phyloP scores from a whole-genome alignment of 2,797 vertebrate species.

The Eurystomus glaucurus region DNA sequence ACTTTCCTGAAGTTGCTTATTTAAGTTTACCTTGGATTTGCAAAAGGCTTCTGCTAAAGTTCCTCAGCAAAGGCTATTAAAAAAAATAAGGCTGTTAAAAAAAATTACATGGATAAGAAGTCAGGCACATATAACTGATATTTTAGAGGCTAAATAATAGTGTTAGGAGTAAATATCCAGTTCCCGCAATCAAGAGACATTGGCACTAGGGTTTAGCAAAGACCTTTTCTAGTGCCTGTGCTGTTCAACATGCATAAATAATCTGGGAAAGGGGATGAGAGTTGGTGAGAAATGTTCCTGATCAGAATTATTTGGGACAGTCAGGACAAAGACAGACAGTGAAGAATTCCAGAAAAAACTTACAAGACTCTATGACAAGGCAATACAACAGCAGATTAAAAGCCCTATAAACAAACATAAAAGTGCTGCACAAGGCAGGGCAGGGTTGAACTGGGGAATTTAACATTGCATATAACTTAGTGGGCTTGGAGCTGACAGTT shows the following conservation, averaged over 20 bases:
- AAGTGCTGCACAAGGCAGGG: background rate
- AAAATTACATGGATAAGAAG: background rate
- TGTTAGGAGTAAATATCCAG: background rate
- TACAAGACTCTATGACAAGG: background rate
- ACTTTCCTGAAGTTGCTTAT: background rate
- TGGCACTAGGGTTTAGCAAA: background rate
- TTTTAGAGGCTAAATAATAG: background rate
- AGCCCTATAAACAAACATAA: background rate
- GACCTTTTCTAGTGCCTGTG: background rate
- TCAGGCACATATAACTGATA: background rate
- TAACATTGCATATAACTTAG: background rate
- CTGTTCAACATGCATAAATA: background rate
- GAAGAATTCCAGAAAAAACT: background rate
- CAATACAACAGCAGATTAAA: background rate
- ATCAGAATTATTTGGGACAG: background rate
- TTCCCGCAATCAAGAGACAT: background rate
- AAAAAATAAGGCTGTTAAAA: background rate
- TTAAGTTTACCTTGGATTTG: background rate
- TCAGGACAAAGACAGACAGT: background rate
- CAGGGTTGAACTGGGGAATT: background rate
- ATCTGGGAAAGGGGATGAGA: background rate
- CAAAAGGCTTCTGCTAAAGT: background rate
- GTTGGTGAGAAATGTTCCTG: background rate
- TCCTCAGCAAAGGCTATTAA: background rate
- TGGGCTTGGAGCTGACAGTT: background rate